Evolutionary conservation across 2,113 vertebrate species (phyloP).

Genomic region (Ifrita kowaldi): DNA sequence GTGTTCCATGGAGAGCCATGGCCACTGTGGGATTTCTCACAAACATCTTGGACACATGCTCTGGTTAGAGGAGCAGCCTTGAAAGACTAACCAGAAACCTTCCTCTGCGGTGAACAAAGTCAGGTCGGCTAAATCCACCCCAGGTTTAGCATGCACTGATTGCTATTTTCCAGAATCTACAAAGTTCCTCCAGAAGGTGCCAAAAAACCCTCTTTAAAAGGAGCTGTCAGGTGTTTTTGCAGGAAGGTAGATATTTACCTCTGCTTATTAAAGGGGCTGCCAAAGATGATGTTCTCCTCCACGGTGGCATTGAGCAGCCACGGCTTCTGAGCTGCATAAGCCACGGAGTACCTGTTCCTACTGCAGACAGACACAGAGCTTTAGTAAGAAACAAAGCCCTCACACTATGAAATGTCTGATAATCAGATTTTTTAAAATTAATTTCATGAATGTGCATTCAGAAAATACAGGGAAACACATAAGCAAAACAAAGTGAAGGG

Average conservation of each 20-base stretch:
- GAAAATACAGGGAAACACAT: not conserved
- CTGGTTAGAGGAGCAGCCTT: not conserved
- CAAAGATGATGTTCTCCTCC: slow-evolving; percentile 97
- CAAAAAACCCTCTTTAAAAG: not conserved
- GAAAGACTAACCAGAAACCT: not conserved
- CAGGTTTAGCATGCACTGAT: not conserved
- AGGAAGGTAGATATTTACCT: slow-evolving; percentile 72
- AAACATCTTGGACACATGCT: not conserved
- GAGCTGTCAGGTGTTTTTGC: not conserved
- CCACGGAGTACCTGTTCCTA: slow-evolving; percentile 92
- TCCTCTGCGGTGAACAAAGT: not conserved
- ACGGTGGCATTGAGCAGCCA: slow-evolving; percentile 97
- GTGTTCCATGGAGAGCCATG: not conserved
- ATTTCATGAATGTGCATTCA: not conserved
- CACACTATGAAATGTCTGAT: not conserved
- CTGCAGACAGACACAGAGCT: slow-evolving; percentile 48
- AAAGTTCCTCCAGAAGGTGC: not conserved
- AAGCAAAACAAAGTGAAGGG: slow-evolving; percentile 3
- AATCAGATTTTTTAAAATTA: not conserved
- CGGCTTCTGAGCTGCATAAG: slow-evolving; percentile 95
- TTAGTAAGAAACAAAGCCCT: not conserved
- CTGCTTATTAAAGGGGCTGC: slow-evolving; percentile 92
- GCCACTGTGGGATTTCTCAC: not conserved
- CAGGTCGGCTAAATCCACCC: not conserved
- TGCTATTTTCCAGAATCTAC: not conserved